phyloP scores from a whole-genome alignment of 2,888 invertebrate species.

The Oconnorella tubifera region DNA sequence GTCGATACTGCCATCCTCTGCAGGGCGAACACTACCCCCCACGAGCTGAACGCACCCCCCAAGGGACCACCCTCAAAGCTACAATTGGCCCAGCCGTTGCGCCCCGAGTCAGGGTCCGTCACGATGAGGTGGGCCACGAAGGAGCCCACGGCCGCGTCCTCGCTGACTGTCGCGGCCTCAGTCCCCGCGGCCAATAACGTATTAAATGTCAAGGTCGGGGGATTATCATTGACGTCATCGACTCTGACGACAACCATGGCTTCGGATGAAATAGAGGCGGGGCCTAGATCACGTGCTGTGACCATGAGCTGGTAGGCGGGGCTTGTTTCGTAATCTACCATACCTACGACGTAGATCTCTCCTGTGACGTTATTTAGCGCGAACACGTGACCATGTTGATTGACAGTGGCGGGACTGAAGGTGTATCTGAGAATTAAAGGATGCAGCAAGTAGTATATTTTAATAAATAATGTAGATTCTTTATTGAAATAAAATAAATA shows the following conservation, averaged over 20 bases:
- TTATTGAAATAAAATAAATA: too few species aligned
- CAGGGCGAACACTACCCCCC: neutral
- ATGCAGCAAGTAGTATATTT: neutral
- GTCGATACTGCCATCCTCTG: neutral
- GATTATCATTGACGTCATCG: constrained; percentile 25
- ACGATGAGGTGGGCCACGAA: constrained; percentile 23
- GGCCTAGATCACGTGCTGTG: constrained; percentile 18
- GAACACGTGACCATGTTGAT: constrained; percentile 16
- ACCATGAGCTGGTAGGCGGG: constrained; percentile 16
- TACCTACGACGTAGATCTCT: constrained; percentile 20
- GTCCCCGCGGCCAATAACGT: constrained; percentile 16
- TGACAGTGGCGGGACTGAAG: constrained; percentile 8
- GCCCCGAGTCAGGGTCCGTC: constrained; percentile 16
- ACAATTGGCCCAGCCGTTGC: constrained; percentile 21
- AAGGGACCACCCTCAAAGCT: neutral
- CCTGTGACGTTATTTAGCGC: constrained; percentile 22
- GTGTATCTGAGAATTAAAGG: constrained; percentile 9
- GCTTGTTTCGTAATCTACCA: constrained; percentile 22
- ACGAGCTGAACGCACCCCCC: neutral
- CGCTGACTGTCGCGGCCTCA: constrained; percentile 11
- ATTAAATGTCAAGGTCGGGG: constrained; percentile 20
- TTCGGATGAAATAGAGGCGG: constrained; percentile 16
- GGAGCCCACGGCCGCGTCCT: constrained; percentile 7
- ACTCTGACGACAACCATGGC: constrained; percentile 21
- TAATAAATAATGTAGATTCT: too few species aligned